Evolutionary conservation across 1,140 invertebrate genomes (phyloP), one percentile per base, ranked within the genome.

Genomic region (Lordiphosa stackelbergi): DNA sequence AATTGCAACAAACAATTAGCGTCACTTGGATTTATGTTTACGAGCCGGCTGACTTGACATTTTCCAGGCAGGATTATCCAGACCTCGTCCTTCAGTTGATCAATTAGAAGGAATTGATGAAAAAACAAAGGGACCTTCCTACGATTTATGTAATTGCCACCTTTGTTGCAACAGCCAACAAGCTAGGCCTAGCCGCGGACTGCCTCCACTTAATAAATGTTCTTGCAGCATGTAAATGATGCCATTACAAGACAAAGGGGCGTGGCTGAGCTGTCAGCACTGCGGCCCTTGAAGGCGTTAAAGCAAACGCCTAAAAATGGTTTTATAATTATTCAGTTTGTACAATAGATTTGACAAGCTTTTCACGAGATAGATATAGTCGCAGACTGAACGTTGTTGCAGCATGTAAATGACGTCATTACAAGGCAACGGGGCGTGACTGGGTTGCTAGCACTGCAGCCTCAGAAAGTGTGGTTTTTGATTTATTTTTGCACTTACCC

Each of bases 1-100:
- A 81, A 81, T 81, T 81, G 75, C 72, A 83, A 81, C 77, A 81
- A 81, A 81, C 75, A 81, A 81, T 81, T 81, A 81, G 75, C 75
- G 75, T 81, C 75, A 83, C 68, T 77, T 77, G 75, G 57, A 81
- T 81, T 81, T 81, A 83, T 83, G 77, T 72, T 83, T 72, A 83
- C 68, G 59, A 75, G 71, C 64, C 64, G 54, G 55, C 69, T 78
- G 65, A 59, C 73, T 58, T 53, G 54, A 57, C 73, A 69, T 62
- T 73, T 58, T 70, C 55, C 55, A 37, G 52, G 38, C 56, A 59
- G 64, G 58, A 66, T 59, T 31, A 8, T 11, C 3, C 45, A 10
- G 4, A 7, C 19, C 31, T 16, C 4, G 8, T 10, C 31, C 40
- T 64, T 56, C 53, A 69, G 51, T 62, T 69, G 49, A 66, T 75